These are phyloP conservation scores for Apus apus DNA, from an alignment of 2,113 vertebrate genomes.

Conservation along the genomic window DNA sequence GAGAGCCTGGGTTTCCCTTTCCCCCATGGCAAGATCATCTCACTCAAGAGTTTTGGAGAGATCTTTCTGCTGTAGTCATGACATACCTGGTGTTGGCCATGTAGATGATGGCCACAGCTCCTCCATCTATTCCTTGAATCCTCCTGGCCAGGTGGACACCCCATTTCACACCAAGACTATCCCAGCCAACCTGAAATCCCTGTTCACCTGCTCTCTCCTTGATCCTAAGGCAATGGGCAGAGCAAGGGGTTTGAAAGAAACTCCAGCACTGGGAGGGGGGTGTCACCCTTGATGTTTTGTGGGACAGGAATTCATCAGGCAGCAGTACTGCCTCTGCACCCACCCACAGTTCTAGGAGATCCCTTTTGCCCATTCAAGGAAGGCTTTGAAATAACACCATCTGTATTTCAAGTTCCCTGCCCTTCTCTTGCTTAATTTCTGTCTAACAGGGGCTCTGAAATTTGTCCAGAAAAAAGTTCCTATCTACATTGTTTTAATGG, in stretches of 20 bases:
- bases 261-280: too few species aligned
- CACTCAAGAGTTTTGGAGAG: not conserved
- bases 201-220: not conserved
- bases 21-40: rapidly evolving
- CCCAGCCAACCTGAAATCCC: rapidly evolving
- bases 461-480: not conserved
- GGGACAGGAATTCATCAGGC: not conserved
- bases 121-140: not conserved
- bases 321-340: not conserved
- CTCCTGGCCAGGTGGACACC: not conserved
- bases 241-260: rapidly evolving
- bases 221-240: not conserved
- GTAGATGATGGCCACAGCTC: not conserved
- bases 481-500: not conserved
- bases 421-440: not conserved
- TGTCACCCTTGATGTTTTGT: not conserved
- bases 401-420: not conserved
- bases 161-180: not conserved
- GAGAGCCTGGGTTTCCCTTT: not conserved
- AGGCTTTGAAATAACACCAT: not conserved
- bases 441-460: not conserved
- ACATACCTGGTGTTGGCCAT: too few species aligned
- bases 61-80: not conserved
- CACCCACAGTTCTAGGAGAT: not conserved
- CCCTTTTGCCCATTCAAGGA: not conserved